A percentile compares a stretch with the other conserved stretches of the same genome.
These are phyloP conservation scores for Petromus typicus DNA, from an alignment of 2,113 vertebrate species.

Conservation along the genomic window DNA sequence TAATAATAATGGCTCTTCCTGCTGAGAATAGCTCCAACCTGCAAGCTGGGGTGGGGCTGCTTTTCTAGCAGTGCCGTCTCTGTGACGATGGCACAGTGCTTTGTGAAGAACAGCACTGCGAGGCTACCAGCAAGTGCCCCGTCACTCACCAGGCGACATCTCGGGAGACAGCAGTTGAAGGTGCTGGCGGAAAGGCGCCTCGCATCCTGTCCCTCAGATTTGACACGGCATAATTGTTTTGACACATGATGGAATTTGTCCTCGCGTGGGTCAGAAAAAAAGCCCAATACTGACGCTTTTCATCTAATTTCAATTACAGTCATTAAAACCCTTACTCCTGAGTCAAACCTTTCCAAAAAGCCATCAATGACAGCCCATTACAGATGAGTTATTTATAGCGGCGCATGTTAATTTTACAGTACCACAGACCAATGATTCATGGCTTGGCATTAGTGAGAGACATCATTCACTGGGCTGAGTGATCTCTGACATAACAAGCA, in stretches of 20 bases:
- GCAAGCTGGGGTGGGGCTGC: neutral
- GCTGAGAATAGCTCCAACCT: neutral
- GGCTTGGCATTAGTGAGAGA: conserved; percentile 81
- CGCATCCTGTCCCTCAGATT: conserved; percentile 45
- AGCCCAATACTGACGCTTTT: conserved; percentile 83
- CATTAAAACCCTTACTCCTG: conserved; percentile 85
- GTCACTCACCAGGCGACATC: conserved; percentile 50
- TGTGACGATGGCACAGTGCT: neutral
- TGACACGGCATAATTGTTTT: conserved; percentile 71
- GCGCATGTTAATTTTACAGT: conserved; percentile 85
- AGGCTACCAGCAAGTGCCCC: neutral
- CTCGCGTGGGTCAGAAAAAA: conserved; percentile 80
- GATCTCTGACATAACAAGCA: conserved; percentile 76
- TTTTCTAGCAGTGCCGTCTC: neutral
- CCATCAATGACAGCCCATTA: conserved; percentile 85
- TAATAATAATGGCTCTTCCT: conserved; percentile 42
- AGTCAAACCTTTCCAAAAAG: conserved; percentile 84
- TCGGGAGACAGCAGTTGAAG: conserved; percentile 57
- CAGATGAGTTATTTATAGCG: conserved; percentile 86
- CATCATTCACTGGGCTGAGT: conserved; percentile 82
- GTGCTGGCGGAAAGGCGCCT: neutral
- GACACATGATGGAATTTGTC: conserved; percentile 81
- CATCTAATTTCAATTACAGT: conserved; percentile 88
- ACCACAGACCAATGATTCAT: conserved; percentile 86
- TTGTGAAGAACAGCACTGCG: neutral